Percentiles rank a stretch among this genome's conserved stretches.
Evolutionary conservation across 1,140 invertebrate species (phyloP).

Genomic region (Cylas formicarius): DNA sequence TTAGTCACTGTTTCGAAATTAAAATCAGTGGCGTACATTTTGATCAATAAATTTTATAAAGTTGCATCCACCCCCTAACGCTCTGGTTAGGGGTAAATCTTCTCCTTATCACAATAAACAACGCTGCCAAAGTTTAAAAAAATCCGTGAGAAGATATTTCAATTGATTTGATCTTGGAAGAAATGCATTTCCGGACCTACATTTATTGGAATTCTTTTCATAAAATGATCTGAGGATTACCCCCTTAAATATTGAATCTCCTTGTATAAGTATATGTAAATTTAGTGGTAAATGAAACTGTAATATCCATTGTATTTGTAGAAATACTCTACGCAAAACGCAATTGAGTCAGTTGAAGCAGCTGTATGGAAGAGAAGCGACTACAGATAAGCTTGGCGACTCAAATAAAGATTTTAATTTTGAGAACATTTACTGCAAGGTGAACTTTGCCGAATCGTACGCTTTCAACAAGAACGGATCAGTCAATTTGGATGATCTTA

Average conservation of each 20-base stretch:
- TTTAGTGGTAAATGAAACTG: not conserved
- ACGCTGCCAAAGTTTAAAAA: no score
- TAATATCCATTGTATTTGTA: constrained; percentile 36
- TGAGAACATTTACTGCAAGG: constrained; percentile 54
- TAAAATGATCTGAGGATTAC: constrained; percentile 5
- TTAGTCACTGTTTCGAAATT: no score
- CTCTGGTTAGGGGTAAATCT: no score
- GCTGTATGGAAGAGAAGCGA: constrained; percentile 51
- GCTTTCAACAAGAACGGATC: constrained; percentile 54
- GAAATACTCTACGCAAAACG: constrained; percentile 70
- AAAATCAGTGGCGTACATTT: no score
- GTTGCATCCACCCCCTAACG: no score
- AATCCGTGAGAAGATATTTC: no score
- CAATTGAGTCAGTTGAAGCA: constrained; percentile 68
- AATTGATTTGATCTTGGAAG: no score
- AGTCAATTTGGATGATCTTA: constrained; percentile 51
- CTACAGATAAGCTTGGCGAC: constrained; percentile 55
- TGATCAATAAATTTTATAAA: no score
- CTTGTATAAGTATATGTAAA: constrained; percentile 6
- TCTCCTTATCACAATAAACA: no score
- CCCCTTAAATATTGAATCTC: not conserved
- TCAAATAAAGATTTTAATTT: constrained; percentile 76
- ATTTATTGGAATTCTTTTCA: no score
- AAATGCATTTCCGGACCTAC: no score
- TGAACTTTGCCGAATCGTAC: constrained; percentile 69